Evolutionary conservation across 2,797 vertebrate species (phyloP), one percentile per base, ranked within the genome.

Genomic region (Danionella dracula): DNA sequence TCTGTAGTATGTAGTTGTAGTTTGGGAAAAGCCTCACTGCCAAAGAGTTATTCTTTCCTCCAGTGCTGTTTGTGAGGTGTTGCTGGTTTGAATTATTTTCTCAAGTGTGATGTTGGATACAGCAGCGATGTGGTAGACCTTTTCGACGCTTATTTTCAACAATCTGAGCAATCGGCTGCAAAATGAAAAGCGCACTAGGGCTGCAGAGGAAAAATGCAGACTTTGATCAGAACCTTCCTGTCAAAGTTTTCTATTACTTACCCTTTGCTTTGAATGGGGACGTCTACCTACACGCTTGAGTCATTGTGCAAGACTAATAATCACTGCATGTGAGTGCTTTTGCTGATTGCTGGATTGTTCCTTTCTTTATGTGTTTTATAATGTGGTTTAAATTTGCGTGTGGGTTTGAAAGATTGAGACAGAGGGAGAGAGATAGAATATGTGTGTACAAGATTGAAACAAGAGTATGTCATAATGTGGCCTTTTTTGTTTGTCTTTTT

Each of bases 1-100:
- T n/a, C n/a, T 27, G 23, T 27, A 3, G 23, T 27, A 27, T n/a
- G 23, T 6, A 27, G 23, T 27, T 27, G 23, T 3, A 3, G 23
- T 3, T 27, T 27, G 23, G 3, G 23, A 27, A n/a, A 61, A n/a
- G 21, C 58, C 17, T n/a, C 13, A 48, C 21, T n/a, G 29, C 34
- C 11, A 49, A 8, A 23, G 29, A 12, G 0, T 17, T 0, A 1
- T 5, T 37, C 23, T 27, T 27, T 27, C 3, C 23, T 27, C 23
- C 23, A 27, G 3, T 27, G 23, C 23, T 27, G 3, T 27, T 3
- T 27, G 6, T 35, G 20, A 62, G 15, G 34, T 8, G 11, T 40
- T 17, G 49, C 19, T 54, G 49, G 29, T 32, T 54, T 64, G 38
- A 29, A 55, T 65, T 35, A 27, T 65, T 65, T 55, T 45, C 20